Conservation (phyloP, 2,888 invertebrate genomes). For the Eretmocerus hayati region DNA sequence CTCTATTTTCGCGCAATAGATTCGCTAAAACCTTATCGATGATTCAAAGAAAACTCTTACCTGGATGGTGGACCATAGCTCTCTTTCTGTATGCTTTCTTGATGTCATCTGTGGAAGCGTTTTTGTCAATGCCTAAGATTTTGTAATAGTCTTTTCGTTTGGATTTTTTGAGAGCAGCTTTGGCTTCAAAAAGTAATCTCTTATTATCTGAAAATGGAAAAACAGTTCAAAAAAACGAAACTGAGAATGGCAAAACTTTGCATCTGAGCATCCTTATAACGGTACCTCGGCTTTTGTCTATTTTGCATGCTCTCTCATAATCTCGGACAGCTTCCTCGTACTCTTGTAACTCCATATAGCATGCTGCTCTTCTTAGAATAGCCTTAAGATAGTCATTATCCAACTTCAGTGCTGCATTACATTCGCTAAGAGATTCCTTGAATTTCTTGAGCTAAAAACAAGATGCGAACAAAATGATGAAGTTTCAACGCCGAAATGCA, state of each 20-base stretch:
- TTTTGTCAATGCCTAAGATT: conserved; percentile 78
- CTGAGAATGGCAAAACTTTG: background rate
- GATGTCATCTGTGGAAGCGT: conserved; percentile 83
- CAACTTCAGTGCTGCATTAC: conserved; percentile 74
- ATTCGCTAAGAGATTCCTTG: conserved; percentile 76
- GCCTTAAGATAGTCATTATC: conserved; percentile 85
- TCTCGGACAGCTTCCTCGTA: conserved; percentile 87
- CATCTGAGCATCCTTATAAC: conserved; percentile 3
- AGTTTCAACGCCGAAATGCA: too few relatives aligned
- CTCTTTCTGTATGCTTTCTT: conserved; percentile 90
- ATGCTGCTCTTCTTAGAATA: conserved; percentile 77
- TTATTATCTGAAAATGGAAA: conserved; percentile 62
- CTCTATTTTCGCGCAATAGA: too few relatives aligned
- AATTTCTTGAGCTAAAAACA: conserved; percentile 58
- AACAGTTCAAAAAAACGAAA: background rate
- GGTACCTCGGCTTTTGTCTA: conserved; percentile 64
- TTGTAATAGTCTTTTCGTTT: conserved; percentile 96
- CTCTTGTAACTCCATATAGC: conserved; percentile 74
- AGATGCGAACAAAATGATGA: background rate
- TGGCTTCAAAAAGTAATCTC: conserved; percentile 76
- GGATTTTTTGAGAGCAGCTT: conserved; percentile 80
- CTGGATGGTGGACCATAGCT: conserved; percentile 87
- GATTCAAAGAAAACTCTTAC: conserved; percentile 39
- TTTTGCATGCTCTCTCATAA: conserved; percentile 77
- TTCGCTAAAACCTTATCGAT: too few relatives aligned